Evolutionary conservation across 2,797 vertebrate genomes (phyloP).

Genomic region (Glyptemys insculpta): DNA sequence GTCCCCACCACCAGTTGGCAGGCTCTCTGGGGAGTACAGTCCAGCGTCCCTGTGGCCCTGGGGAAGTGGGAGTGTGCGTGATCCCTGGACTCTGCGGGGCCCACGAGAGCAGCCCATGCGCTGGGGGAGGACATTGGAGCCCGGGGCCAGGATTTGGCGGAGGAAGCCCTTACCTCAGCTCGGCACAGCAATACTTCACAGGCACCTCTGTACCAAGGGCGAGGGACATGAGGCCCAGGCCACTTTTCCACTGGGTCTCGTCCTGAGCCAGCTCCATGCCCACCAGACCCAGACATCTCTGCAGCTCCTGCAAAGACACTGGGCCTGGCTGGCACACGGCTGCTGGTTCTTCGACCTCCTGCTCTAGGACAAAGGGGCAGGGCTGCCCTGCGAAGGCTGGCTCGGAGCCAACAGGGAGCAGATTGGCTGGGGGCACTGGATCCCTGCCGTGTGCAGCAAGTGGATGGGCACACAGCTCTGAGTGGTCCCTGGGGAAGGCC

Average conservation of each 20-base stretch:
- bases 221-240: conserved; percentile 76
- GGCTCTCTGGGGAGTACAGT: not conserved
- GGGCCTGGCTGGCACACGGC: conserved; percentile 35
- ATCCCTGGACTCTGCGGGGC: not conserved
- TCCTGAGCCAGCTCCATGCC: conserved; percentile 63
- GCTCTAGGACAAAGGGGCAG: not conserved
- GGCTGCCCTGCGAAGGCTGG: not conserved
- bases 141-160: not conserved
- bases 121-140: conserved; percentile 19
- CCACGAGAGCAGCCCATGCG: not conserved
- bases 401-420: not conserved
- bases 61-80: not conserved
- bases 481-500: conserved; percentile 63
- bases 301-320: conserved; percentile 77
- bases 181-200: conserved; percentile 16
- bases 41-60: not conserved
- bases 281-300: conserved; percentile 77
- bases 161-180: not conserved
- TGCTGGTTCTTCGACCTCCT: not conserved
- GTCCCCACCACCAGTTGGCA: not conserved
- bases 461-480: conserved; percentile 31
- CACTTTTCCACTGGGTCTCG: conserved; percentile 75
- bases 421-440: not conserved
- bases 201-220: conserved; percentile 76
- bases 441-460: not conserved